Base-by-base conservation (phyloP, 2,113 vertebrate species). In the Pituophis catenifer region DNA sequence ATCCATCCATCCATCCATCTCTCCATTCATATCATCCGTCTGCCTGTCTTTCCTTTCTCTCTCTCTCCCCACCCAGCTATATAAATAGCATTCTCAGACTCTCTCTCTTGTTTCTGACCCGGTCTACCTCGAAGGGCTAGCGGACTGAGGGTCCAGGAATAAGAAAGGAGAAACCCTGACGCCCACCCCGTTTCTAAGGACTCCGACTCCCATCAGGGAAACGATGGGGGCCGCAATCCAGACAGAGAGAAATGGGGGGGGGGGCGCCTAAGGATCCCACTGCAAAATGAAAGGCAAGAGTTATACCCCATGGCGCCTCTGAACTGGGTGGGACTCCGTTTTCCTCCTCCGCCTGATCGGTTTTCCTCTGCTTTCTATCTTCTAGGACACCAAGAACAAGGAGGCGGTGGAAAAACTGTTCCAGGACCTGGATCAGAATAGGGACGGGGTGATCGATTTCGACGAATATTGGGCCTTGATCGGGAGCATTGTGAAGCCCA, bases 381-480 rank as follows among this genome's bases (percentile, higher is more conserved):
- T 9, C 0, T 95, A 98, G 98, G 97, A 98, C 94, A 98, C 98
- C 0, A 96, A 97, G 55, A 98, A 97, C 91, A 96, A 97, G 0
- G 97, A 97, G 0, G 98, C 98, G 0, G 97, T 98, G 0, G 97
- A 98, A 90, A 98, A 98, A 33, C 97, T 98, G 59, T 98, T 98
- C 95, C 97, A 97, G 1, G 96, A 97, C 53, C 95, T 98, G 94
- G 98, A 98, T 0, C 96, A 97, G 94, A 98, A 98, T 91, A 97
- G 97, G 0, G 98, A 98, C 0, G 97, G 97, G 0, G 95, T 96
- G 88, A 98, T 98, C 96, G 98, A 97, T 95, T 98, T 98, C 33
- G 96, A 98, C 1, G 98, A 98, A 95, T 98, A 98, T 95, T 98
- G 98, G 98, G 97, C 97, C 96, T 93, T 98, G 96, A 98, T 98